A percentile compares a stretch with the other conserved stretches of the same genome.
phyloP scores from a whole-genome alignment of 1,140 invertebrate species.

The Colletes gigas region DNA sequence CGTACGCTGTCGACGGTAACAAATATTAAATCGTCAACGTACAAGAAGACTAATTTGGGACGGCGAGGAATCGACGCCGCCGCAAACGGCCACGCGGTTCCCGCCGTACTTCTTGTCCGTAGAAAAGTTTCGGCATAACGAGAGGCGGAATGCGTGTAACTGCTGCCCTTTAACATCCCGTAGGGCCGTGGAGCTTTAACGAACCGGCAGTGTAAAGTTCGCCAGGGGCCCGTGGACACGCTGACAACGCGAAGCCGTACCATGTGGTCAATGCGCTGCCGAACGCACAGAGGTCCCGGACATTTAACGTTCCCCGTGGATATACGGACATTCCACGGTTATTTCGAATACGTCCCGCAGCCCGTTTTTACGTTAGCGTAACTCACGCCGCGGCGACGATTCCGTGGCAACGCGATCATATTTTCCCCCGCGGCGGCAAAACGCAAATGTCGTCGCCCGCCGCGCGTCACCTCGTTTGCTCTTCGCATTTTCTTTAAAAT shows the following conservation, averaged over 20 bases:
- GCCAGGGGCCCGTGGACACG: slow-evolving; percentile 14
- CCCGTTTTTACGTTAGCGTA: slow-evolving; percentile 52
- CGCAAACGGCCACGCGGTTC: not conserved
- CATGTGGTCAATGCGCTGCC: slow-evolving; percentile 63
- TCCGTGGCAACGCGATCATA: slow-evolving; percentile 6
- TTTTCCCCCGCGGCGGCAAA: slow-evolving; percentile 17
- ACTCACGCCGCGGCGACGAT: slow-evolving; percentile 24
- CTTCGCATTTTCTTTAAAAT: not conserved
- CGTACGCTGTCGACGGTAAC: not conserved
- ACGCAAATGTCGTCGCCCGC: slow-evolving; percentile 1
- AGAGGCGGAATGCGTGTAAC: slow-evolving; percentile 47
- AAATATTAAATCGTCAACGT: slow-evolving; percentile 39
- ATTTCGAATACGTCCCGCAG: slow-evolving; percentile 55
- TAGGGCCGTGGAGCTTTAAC: slow-evolving; percentile 40
- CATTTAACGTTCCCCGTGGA: slow-evolving; percentile 57
- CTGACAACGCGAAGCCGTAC: slow-evolving; percentile 56
- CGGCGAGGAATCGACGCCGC: not conserved
- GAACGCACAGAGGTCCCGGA: slow-evolving; percentile 33
- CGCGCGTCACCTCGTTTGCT: not conserved
- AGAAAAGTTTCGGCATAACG: slow-evolving; percentile 42
- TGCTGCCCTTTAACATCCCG: slow-evolving; percentile 35
- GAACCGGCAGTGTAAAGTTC: slow-evolving; percentile 41
- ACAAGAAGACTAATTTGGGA: slow-evolving; percentile 37
- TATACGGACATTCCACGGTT: slow-evolving; percentile 61
- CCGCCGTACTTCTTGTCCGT: slow-evolving; percentile 25